phyloP scores from a whole-genome alignment of 2,888 invertebrate species.

The Meghimatium bilineatum region DNA sequence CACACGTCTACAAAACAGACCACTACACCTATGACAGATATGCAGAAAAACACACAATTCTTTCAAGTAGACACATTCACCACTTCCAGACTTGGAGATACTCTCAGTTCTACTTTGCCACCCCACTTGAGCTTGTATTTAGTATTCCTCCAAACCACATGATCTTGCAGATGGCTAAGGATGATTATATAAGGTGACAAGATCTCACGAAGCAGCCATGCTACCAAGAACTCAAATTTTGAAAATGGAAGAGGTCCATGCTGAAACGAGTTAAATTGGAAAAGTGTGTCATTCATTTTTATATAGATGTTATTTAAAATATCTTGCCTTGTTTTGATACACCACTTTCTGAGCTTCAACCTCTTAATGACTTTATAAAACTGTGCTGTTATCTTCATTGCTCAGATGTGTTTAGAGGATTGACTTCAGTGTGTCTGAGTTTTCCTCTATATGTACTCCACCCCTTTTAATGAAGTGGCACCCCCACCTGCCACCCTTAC shows the following conservation, averaged over 20 bases:
- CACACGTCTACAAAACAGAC: neutral
- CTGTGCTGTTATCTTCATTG: too few species aligned
- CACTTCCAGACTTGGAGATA: conserved; percentile 10
- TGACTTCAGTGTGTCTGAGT: too few species aligned
- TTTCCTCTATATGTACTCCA: too few species aligned
- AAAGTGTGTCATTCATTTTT: too few species aligned
- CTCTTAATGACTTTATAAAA: too few species aligned
- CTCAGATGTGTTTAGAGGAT: too few species aligned
- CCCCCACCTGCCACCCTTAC: too few species aligned
- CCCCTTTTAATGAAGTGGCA: too few species aligned
- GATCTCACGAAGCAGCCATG: conserved; percentile 95
- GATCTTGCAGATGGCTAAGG: conserved; percentile 90
- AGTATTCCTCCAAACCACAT: conserved; percentile 92
- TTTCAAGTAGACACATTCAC: conserved; percentile 21
- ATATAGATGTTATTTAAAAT: too few species aligned
- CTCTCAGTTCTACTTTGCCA: conserved; percentile 86
- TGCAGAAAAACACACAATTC: neutral
- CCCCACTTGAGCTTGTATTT: conserved; percentile 96
- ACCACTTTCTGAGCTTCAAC: too few species aligned
- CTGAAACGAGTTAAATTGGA: conserved; percentile 77
- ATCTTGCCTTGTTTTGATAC: too few species aligned
- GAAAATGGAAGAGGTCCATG: conserved; percentile 95
- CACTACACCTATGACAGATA: neutral
- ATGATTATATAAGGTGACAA: conserved; percentile 92
- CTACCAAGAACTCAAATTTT: conserved; percentile 94